Base-by-base conservation (phyloP, 2,797 vertebrate genomes). In the Petrocephalus sullivani region DNA sequence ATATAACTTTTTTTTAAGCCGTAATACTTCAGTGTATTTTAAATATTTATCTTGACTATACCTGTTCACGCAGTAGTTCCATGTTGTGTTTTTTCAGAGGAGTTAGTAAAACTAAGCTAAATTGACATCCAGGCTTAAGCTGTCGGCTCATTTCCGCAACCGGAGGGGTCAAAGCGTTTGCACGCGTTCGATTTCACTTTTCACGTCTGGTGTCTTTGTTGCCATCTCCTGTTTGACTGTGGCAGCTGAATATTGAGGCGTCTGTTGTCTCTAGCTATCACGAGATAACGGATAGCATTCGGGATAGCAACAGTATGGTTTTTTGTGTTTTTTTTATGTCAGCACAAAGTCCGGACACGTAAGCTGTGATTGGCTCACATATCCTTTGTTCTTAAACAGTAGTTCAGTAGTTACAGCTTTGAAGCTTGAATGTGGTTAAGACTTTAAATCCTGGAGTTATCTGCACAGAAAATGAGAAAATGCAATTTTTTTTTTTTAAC, bases 51-150 rank as follows among this genome's bases (percentile, higher is more conserved):
- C 90, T 93, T 90, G 89, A 91, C 33, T 16, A 60, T 86, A 60
- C 86, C 90, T 92, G 91, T 92, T 89, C 67, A 78, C 92, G 28
- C 49, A 54, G 51, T 84, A 91, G 91, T 91, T 93, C 92, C 90
- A 93, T 93, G 92, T 94, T 93, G 92, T 94, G 92, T 93, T 94
- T 92, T 92, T 90, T 93, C 91, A 91, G 91, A 90, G 28, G 64
- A 71, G 64, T 37, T 71, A 91, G 93, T 89, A 82, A 89, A 84
- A 89, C 87, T 67, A 83, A 87, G 87, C 61, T 91, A 90, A 92
- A 95, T 91, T 91, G 94, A 93, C 95, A 94, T 95, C 93, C 93
- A 89, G 94, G 92, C 95, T 93, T 92, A 93, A 95, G 92, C 92
- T 94, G 93, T 94, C 92, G 92, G 92, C 92, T 93, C 83, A 85